Conservation (phyloP, 2,113 vertebrate species). For the Apteryx owenii region DNA sequence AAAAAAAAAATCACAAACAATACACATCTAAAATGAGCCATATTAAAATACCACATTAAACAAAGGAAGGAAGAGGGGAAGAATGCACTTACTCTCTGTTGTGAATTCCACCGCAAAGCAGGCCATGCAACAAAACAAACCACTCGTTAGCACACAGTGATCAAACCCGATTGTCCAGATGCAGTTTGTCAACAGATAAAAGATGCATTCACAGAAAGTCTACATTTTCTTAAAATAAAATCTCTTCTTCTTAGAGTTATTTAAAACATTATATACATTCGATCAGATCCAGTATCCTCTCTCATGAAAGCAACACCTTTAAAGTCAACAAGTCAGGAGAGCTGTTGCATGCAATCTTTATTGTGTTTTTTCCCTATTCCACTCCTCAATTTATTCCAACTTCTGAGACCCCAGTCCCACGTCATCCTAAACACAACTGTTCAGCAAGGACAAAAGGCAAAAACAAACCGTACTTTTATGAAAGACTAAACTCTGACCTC, state of each 20-base stretch:
- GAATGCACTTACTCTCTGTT: conserved; percentile 96
- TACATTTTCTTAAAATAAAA: background rate
- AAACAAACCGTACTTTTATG: background rate
- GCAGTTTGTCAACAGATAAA: conserved; percentile 68
- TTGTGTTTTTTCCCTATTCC: background rate
- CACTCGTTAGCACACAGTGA: conserved; percentile 78
- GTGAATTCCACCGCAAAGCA: conserved; percentile 95
- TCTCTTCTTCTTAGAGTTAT: background rate
- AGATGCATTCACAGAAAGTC: conserved; percentile 16
- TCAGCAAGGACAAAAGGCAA: background rate
- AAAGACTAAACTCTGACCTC: background rate
- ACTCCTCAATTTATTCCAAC: background rate
- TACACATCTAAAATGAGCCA: background rate
- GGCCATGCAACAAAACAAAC: conserved; percentile 93
- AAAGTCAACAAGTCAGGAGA: background rate
- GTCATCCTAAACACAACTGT: background rate
- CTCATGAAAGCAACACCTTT: background rate
- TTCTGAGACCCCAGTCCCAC: background rate
- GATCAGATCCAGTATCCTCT: background rate
- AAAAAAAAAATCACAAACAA: background rate
- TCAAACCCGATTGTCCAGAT: conserved; percentile 61
- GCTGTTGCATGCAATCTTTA: background rate
- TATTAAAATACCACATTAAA: conserved; percentile 59
- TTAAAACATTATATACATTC: background rate
- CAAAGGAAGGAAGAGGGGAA: conserved; percentile 34